These are phyloP conservation scores for Spodoptera picta DNA, from an alignment of 2,888 invertebrate genomes.

Conservation along the genomic window DNA sequence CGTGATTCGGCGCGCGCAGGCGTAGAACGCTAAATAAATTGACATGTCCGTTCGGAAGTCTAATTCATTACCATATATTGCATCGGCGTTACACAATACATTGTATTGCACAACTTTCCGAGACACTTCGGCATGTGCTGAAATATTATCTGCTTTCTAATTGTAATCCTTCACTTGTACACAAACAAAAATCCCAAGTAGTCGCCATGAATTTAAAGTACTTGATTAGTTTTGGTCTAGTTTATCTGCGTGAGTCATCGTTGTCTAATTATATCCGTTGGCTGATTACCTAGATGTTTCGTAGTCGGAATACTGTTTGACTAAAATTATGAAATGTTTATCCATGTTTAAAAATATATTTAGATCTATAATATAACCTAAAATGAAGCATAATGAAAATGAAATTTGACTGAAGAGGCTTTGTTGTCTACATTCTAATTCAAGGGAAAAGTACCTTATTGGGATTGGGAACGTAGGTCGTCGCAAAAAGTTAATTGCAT, in stretches of 20 bases:
- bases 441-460: too few species aligned
- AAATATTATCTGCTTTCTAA: conserved; percentile 79
- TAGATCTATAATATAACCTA: too few species aligned
- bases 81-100: conserved; percentile 76
- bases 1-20: conserved; percentile 27
- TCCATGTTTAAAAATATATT: too few species aligned
- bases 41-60: conserved; percentile 84
- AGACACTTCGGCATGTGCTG: conserved; percentile 77
- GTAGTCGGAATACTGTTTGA: background rate
- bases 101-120: conserved; percentile 70
- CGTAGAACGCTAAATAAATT: conserved; percentile 64
- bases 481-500: too few species aligned
- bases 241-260: conserved; percentile 45
- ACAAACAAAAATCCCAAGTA: conserved; percentile 51
- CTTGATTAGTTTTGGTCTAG: conserved; percentile 35
- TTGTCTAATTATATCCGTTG: conserved; percentile 11
- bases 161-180: conserved; percentile 57
- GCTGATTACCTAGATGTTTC: background rate
- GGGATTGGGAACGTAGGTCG: too few species aligned
- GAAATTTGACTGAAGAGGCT: too few species aligned
- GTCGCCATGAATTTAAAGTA: conserved; percentile 41
- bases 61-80: conserved; percentile 77
- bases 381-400: too few species aligned
- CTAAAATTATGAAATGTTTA: too few species aligned
- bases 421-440: too few species aligned